Conservation (phyloP, 2,888 invertebrate species). For the Heliothis peltigera region DNA sequence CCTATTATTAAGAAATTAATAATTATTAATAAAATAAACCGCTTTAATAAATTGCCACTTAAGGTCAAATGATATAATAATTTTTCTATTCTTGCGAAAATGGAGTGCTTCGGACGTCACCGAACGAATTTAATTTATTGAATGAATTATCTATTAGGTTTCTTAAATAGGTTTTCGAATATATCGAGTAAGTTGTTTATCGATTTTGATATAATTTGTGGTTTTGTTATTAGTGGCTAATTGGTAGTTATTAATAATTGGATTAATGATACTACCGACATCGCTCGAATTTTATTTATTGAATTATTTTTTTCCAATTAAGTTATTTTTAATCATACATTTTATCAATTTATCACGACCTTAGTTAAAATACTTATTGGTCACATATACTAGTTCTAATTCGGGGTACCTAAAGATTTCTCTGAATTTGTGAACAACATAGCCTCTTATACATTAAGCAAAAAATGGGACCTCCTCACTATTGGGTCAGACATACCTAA, state of each 20-base stretch:
- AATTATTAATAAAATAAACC: too few relatives aligned
- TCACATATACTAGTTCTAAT: too few relatives aligned
- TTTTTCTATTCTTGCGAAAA: constrained; percentile 5
- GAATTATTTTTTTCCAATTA: background rate
- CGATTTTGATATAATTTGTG: background rate
- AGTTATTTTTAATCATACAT: too few relatives aligned
- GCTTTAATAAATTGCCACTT: background rate
- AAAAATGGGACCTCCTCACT: background rate
- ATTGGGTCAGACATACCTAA: background rate
- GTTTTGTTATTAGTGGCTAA: constrained; percentile 1
- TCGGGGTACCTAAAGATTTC: too few relatives aligned
- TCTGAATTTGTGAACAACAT: too few relatives aligned
- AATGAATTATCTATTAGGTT: background rate
- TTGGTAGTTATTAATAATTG: constrained; percentile 8
- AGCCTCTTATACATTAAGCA: background rate
- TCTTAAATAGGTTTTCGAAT: background rate
- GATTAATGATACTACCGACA: background rate
- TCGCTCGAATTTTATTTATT: background rate
- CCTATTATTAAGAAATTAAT: too few relatives aligned
- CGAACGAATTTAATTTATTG: background rate
- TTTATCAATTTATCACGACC: too few relatives aligned
- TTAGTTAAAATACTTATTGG: too few relatives aligned
- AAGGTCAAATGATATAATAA: background rate
- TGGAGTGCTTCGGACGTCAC: background rate
- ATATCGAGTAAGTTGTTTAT: background rate